phyloP scores from a whole-genome alignment of 2,113 vertebrate genomes.

The Callopanchax toddi region DNA sequence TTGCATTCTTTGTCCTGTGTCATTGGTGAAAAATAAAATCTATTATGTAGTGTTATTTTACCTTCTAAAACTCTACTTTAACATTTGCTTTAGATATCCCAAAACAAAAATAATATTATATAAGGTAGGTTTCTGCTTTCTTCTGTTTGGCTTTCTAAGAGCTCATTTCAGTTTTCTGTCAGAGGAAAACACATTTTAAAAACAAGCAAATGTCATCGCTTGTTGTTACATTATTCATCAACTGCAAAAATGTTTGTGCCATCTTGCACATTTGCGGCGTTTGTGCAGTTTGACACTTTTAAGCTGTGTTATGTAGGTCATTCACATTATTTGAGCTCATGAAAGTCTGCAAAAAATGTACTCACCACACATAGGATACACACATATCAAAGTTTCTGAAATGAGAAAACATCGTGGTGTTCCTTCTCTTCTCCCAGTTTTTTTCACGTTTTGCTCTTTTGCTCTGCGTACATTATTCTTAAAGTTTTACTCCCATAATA shows the following conservation, averaged over 20 bases:
- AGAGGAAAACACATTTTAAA: conserved; percentile 15
- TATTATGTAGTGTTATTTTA: conserved; percentile 30
- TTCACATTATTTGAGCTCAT: conserved; percentile 18
- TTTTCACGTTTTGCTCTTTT: not conserved
- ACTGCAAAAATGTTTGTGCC: conserved; percentile 16
- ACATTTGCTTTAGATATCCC: conserved; percentile 18
- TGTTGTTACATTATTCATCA: conserved; percentile 37
- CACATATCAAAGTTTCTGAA: conserved; percentile 7
- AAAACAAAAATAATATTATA: conserved; percentile 12
- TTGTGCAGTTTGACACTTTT: conserved; percentile 36
- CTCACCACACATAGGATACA: not conserved
- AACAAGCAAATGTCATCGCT: conserved; percentile 30
- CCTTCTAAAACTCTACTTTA: conserved; percentile 19
- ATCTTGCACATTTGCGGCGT: conserved; percentile 28
- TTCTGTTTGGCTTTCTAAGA: conserved; percentile 6
- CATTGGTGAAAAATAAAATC: conserved; percentile 24
- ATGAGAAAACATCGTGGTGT: conserved; percentile 16
- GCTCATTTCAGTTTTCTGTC: not conserved
- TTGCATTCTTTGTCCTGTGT: conserved; percentile 43
- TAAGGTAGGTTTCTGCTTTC: conserved; percentile 1
- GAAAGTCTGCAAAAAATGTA: conserved; percentile 11
- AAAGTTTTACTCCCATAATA: conserved; percentile 39
- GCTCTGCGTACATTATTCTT: conserved; percentile 45
- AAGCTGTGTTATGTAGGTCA: conserved; percentile 28
- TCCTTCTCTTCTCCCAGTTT: not conserved